Evolutionary conservation across 2,888 invertebrate genomes (phyloP), one percentile per base, ranked within the genome.

Genomic region (Piscicola geometra): DNA sequence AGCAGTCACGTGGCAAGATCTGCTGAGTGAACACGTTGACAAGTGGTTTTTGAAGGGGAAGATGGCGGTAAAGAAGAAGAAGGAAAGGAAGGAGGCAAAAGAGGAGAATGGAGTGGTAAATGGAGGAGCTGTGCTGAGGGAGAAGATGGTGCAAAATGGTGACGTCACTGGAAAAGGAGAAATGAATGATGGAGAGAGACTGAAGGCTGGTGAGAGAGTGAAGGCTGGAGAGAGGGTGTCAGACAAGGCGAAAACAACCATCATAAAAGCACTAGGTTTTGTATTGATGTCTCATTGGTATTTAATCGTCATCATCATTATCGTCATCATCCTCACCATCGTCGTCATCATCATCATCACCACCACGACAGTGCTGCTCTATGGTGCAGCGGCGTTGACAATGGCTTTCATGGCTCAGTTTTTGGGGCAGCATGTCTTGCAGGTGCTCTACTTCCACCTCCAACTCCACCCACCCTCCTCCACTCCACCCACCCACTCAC

Each of bases 1-100:
- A 1, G 79, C 79, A 5, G 79, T 80, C 30, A 79, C 80, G 0
- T 80, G 80, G 80, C 78, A 80, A 71, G 80, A 80, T 70, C 36
- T 80, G 47, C 41, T 79, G n/a, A 56, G 60, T n/a, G 60, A 56
- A 18, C 60, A 56, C 25, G 60, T 56, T 5, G 60, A 56, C 60
- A 56, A 56, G n/a, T 18, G 9, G 25, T 9, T n/a, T 3, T 5
- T 3, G 5, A 56, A 56, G n/a, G n/a, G 21, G 15, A 56, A 56
- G 25, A 56, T 56, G 21, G 25, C 25, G 60, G 3, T 56, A 9
- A 56, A 56, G n/a, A 56, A 56, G 60, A 56, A 56, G 25, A 56
- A 3, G 25, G 25, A 5, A 5, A 56, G 21, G 21, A 15, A 15
- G 9, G 9, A 15, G 50, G 21, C 9, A 47, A 47, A 21, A 15